phyloP scores from a whole-genome alignment of 1,140 invertebrate genomes.

The Listronotus oregonensis region DNA sequence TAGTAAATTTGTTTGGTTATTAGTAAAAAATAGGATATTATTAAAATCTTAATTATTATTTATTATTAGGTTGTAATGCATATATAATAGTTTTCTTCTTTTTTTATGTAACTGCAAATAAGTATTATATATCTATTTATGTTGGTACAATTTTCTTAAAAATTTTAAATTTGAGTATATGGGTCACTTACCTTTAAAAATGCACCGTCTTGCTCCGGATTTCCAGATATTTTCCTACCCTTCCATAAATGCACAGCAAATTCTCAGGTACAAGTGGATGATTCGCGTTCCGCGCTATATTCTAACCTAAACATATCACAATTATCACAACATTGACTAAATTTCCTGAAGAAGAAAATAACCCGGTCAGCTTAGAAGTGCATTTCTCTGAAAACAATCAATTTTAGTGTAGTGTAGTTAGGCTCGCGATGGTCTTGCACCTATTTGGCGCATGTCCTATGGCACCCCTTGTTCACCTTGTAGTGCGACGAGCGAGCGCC shows the following conservation, averaged over 20 bases:
- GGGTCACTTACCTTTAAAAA: slow-evolving; percentile 23
- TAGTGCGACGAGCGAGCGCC: slow-evolving; percentile 24
- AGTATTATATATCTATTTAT: too few relatives aligned
- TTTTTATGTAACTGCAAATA: too few relatives aligned
- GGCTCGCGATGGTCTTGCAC: slow-evolving; percentile 32
- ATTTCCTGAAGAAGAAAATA: slow-evolving; percentile 35
- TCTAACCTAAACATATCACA: slow-evolving; percentile 52
- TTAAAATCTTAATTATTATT: too few relatives aligned
- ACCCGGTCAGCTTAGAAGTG: slow-evolving; percentile 45
- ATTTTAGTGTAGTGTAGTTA: slow-evolving; percentile 47
- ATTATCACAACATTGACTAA: slow-evolving; percentile 54
- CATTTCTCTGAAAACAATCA: slow-evolving; percentile 53
- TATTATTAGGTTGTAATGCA: too few relatives aligned
- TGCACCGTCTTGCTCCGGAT: slow-evolving; percentile 14
- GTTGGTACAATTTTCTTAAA: too few relatives aligned
- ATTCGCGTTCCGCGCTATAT: slow-evolving; percentile 23
- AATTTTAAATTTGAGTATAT: background rate
- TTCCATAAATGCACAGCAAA: slow-evolving; percentile 39
- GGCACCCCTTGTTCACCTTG: slow-evolving; percentile 23
- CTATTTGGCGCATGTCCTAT: slow-evolving; percentile 31
- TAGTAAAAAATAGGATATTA: too few relatives aligned
- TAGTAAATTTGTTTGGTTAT: too few relatives aligned
- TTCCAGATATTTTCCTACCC: slow-evolving; percentile 27
- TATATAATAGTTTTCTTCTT: too few relatives aligned
- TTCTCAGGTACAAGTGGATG: slow-evolving; percentile 40